phyloP scores from a whole-genome alignment of 2,113 vertebrate species.

The Nibea coibor region DNA sequence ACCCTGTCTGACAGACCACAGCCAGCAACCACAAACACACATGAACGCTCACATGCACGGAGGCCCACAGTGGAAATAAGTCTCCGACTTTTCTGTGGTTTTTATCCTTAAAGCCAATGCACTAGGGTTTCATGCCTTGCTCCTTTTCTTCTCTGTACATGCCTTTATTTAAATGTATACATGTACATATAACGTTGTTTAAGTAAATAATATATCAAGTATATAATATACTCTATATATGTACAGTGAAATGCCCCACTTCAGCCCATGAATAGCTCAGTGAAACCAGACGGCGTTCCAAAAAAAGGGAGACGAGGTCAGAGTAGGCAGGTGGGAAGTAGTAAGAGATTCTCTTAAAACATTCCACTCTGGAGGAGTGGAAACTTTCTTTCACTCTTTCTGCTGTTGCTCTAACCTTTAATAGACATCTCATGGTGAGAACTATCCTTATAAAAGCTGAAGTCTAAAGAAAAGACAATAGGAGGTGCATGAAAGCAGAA shows the following conservation, averaged over 20 bases:
- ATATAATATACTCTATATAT: not conserved
- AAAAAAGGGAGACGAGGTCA: slow-evolving; percentile 24
- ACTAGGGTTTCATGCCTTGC: slow-evolving; percentile 28
- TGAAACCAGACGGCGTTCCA: not conserved
- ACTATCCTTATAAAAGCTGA: slow-evolving; percentile 65
- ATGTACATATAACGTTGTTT: slow-evolving; percentile 6
- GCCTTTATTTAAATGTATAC: slow-evolving; percentile 29
- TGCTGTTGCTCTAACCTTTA: slow-evolving; percentile 62
- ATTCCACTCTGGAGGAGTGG: slow-evolving; percentile 67
- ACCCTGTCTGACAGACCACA: slow-evolving; percentile 62
- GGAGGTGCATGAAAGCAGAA: slow-evolving; percentile 56
- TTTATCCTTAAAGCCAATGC: slow-evolving; percentile 37
- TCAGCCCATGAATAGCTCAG: not conserved
- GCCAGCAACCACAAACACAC: slow-evolving; percentile 72
- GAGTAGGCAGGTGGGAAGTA: slow-evolving; percentile 66
- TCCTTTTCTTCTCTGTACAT: slow-evolving; percentile 22
- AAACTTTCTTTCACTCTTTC: slow-evolving; percentile 58
- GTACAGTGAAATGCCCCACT: not conserved
- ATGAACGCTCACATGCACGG: slow-evolving; percentile 47
- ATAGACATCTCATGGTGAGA: slow-evolving; percentile 68
- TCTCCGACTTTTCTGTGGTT: slow-evolving; percentile 59
- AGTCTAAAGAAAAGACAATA: slow-evolving; percentile 66
- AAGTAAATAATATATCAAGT: not conserved
- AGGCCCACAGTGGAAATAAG: slow-evolving; percentile 67
- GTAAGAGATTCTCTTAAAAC: slow-evolving; percentile 63